Base-by-base conservation (phyloP, 2,113 vertebrate genomes). In the Typhlomys cinereus region DNA sequence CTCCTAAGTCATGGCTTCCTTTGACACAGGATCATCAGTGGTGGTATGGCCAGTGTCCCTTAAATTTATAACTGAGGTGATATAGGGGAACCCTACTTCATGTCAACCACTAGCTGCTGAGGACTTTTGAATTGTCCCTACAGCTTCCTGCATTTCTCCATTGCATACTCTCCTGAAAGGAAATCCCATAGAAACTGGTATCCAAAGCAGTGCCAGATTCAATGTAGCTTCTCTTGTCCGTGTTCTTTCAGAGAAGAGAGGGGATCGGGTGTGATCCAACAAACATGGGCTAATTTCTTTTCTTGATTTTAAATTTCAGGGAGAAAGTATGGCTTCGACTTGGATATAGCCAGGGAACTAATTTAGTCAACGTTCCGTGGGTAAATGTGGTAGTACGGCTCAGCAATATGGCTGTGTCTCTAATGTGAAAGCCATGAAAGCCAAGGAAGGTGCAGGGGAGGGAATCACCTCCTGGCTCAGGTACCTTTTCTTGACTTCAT, bases 281-380 rank as follows among this genome's bases (percentile, higher is more conserved):
- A 90, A 54, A 85, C 27, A 11, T 18, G 23, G 93, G 64, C 10
- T 62, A 44, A 44, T 66, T 80, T 46, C 23, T 13, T 79, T 76
- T 92, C 76, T 84, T 85, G 54, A 85, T 84, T 94, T 95, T 84
- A 86, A 84, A 48, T 85, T 92, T 89, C 59, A 57, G 48, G 41
- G 62, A 80, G 89, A 29, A 39, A 76, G 59, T 50, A 66, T 91
- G 78, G 36, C 3, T 88, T 66, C 41, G 88, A 64, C 67, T 94
- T 75, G 85, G 66, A 82, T 21, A 54, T 57, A 31, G n/a, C 69
- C 90, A 73, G 62, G 85, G 61, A 89, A 27, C 34, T 48, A 85
- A 52, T n/a, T 36, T 67, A 48, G 13, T 70, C 80, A 0, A 0
- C 52, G 12, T 6, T 89, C 61, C 39, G 79, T 71, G 83, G 23